Conservation (phyloP, 2,113 vertebrate species). For the Passer montanus region DNA sequence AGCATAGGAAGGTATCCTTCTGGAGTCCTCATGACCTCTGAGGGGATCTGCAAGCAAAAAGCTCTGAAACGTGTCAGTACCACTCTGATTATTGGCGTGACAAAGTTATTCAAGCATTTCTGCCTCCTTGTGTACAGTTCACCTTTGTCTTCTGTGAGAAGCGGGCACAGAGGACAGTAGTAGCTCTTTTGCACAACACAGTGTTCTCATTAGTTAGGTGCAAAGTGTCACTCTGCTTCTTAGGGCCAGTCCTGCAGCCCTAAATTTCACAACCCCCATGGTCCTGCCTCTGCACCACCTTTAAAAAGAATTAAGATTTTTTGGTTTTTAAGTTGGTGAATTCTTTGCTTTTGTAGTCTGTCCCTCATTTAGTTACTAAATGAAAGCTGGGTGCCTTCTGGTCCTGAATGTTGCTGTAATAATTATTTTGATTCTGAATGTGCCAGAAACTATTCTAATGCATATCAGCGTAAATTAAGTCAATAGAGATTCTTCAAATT, state of each 20-base stretch:
- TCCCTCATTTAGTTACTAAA: not conserved
- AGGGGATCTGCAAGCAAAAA: not conserved
- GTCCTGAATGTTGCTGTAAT: constrained; percentile 22
- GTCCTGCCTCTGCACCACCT: not conserved
- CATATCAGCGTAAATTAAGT: constrained; percentile 52
- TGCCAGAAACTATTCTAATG: constrained; percentile 62
- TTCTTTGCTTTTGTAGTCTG: not conserved
- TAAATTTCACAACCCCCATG: not conserved
- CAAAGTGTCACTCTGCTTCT: not conserved
- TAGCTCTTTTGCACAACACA: not conserved
- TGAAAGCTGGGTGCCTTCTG: not conserved
- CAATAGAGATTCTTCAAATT: constrained; percentile 58
- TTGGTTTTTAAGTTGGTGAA: not conserved
- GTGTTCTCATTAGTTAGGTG: not conserved
- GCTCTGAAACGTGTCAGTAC: not conserved
- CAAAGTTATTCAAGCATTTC: not conserved
- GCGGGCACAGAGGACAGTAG: not conserved
- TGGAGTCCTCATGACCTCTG: not conserved
- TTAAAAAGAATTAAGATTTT: not conserved
- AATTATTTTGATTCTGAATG: constrained; percentile 50
- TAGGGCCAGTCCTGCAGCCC: not conserved
- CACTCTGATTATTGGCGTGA: not conserved
- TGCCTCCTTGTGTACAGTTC: not conserved
- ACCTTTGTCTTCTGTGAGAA: not conserved
- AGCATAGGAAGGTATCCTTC: not conserved